Base-by-base conservation (phyloP, 2,113 vertebrate species). In the Prinia subflava region DNA sequence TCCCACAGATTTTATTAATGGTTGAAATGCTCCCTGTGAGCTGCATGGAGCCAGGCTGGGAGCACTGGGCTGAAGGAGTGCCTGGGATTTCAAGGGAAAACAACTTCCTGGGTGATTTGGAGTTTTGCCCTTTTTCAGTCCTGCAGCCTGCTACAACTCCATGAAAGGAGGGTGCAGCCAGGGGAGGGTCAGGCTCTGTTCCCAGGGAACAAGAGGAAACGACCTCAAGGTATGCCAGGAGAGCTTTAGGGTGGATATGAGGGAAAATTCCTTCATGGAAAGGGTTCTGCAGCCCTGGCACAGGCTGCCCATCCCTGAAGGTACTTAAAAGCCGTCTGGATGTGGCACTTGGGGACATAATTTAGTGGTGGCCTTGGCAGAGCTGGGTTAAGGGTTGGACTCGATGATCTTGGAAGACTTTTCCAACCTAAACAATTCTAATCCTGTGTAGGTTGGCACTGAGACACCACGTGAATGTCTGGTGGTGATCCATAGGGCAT, bases 391-490 rank as follows among this genome's bases (percentile, higher is more conserved):
- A 31, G 46, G 14, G 44, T 35, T 68, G 68, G 37, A n/a, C 33
- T 65, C 3, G 0, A 42, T 65, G 44, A 25, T 59, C 18, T 76
- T 68, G 30, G 47, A n/a, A 7, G 39, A 28, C 15, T 82, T 89
- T 31, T 69, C 63, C 47, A 35, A 5, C 63, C 17, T 13, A 5
- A 49, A 19, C 11, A 1, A 35, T 41, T 62, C 44, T 39, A 28
- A 6, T 59, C 28, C 60, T 59, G 1, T 19, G 0, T 11, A 6
- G 39, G 1, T 10, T 80, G 52, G 30, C 24, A 2, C 28, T 22
- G 50, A 28, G 21, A 52, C 30, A 4, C 4, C n/a, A 22, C 2
- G 0, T 13, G 13, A 10, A 5, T n/a, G 11, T 39, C 25, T 64
- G 55, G 5, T 18, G 21, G 16, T 27, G 9, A 50, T 20, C 75